Evolutionary conservation across 1,140 invertebrate species (phyloP), one percentile per base, ranked within the genome.

Genomic region (Neodiprion virginianus): DNA sequence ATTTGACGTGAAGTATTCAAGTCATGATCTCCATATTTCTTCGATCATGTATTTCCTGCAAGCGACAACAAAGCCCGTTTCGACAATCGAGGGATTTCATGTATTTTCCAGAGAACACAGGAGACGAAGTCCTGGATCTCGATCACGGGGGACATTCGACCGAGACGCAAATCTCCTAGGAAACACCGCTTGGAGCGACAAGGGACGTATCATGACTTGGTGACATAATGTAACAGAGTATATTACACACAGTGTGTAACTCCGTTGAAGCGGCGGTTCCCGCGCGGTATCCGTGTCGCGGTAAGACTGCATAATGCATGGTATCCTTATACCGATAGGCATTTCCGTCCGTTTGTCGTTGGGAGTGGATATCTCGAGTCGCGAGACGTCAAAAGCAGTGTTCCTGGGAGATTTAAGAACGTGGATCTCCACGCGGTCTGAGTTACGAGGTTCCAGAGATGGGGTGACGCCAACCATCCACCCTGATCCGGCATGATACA

Each of bases 301-400:
- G n/a, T 61, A 61, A 10, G 9, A 49, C 40, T 67, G 14, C 73
- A 61, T 48, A 69, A 23, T 69, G 50, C 48, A 66, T 65, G 72
- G 72, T 50, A 67, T 21, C 65, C 47, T 11, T 78, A 69, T 79
- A 72, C 69, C 74, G 77, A 80, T 74, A 47, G 68, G 73, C 75
- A 73, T 74, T 68, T 69, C 48, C 65, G 65, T 72, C 9, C 48
- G 47, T 65, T 68, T 68, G 70, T 49, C 76, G 78, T 76, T 61
- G 11, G 11, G 28, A 40, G 28, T 17, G 53, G 11, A 61, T 61
- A 61, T 17, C 53, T 61, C 11, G 11, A 61, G 53, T 8, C 78
- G 77, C 80, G 78, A 83, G 80, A 83, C 82, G 81, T 83, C 82
- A 83, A 83, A 83, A 76, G 71, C 82, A 83, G 77, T 80, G 78